Percentiles rank a stretch among this genome's conserved stretches.
phyloP scores from a whole-genome alignment of 1,140 invertebrate genomes.

The Macrocentrus cingulum region DNA sequence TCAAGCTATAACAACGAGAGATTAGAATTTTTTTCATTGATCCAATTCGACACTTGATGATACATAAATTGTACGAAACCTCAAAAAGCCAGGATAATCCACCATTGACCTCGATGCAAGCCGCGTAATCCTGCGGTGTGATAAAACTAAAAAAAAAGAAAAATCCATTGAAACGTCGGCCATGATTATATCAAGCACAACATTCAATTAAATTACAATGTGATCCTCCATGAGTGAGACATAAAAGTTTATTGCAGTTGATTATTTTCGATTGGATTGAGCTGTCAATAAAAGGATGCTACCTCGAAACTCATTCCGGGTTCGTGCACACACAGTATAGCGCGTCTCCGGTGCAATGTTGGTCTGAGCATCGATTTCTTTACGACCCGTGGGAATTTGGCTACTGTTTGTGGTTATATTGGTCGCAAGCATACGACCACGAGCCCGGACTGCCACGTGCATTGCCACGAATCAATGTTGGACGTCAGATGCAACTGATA shows the following conservation, averaged over 20 bases:
- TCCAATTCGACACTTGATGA: no score
- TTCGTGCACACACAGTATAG: no score
- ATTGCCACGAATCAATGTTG: conserved; percentile 4
- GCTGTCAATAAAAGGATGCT: background rate
- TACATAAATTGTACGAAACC: background rate
- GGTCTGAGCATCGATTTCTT: conserved; percentile 16
- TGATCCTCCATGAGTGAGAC: no score
- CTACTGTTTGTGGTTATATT: conserved; percentile 21
- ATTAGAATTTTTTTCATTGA: no score
- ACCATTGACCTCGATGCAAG: background rate
- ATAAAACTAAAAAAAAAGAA: no score
- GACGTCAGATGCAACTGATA: background rate
- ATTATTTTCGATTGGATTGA: background rate
- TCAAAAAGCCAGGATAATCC: background rate
- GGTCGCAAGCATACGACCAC: conserved; percentile 19
- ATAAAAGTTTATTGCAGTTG: background rate
- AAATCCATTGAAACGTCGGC: no score
- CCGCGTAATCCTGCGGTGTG: background rate
- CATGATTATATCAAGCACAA: no score
- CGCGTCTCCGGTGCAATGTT: background rate
- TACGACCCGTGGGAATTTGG: conserved; percentile 21
- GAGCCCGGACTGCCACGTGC: conserved; percentile 8
- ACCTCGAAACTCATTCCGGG: background rate
- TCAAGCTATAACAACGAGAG: no score
- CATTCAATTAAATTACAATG: background rate